Base-by-base conservation (phyloP, 2,888 invertebrate genomes). In the Xestia xanthographa region DNA sequence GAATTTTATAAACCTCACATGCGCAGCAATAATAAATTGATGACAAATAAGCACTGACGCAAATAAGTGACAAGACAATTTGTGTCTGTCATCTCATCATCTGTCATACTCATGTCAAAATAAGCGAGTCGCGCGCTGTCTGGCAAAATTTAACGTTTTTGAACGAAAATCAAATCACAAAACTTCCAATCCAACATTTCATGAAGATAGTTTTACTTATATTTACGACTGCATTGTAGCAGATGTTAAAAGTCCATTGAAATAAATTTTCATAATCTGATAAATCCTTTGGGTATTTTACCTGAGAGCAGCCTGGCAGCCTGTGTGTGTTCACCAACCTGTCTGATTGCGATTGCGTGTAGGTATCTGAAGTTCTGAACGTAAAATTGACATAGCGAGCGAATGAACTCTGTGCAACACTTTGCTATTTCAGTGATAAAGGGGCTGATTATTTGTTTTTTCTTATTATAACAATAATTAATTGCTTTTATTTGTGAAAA, bases 341-440 rank as follows among this genome's bases (percentile, higher is more conserved):
- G 41, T 41, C n/a, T n/a, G 41, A 4, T 41, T n/a, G 41, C 34
- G 41, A 4, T 41, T n/a, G 41, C 34, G 17, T 26, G 1, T 53
- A 12, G n/a, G n/a, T 3, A 34, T 79, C n/a, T 43, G 66, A 20
- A 29, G 3, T 58, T 29, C 77, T 50, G 71, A 85, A 84, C 84
- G 80, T 67, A 48, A 75, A 63, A 81, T 82, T 86, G 77, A 82
- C 82, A 78, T 77, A 79, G 72, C 62, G 29, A 79, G 73, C 62
- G 29, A 75, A 65, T 76, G 60, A 68, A 80, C 72, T 82, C 73
- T 80, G 84, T 86, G 87, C 87, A 75, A 84, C 75, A 85, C 75
- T 84, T 86, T 88, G 88, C 88, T 88, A 87, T 84, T 86, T 43
- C 62, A 85, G 74, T 84, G 82, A 56, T 85, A 81, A 74, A 88